Evolutionary conservation across 1,140 invertebrate species (phyloP).

Genomic region (Bemisia tabaci): DNA sequence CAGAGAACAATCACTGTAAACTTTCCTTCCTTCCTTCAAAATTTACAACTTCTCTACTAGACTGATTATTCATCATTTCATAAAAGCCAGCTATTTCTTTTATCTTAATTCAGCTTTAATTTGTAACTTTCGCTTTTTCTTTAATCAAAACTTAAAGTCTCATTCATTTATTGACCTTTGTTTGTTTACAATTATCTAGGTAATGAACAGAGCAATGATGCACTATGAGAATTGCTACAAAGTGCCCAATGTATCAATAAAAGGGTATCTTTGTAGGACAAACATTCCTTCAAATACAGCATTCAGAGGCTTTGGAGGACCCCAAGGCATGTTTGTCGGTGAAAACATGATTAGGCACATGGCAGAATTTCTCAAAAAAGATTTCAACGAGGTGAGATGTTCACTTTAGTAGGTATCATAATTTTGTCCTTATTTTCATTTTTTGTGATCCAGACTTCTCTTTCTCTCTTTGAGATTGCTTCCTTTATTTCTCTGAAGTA

Average conservation of each 20-base stretch:
- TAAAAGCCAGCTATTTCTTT: no score
- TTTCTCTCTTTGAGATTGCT: conserved; percentile 2
- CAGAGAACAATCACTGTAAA: no score
- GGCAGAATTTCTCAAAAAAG: conserved; percentile 50
- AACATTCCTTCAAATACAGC: conserved; percentile 83
- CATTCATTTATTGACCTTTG: no score
- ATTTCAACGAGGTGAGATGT: conserved; percentile 34
- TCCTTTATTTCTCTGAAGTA: no score
- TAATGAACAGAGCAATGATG: conserved; percentile 61
- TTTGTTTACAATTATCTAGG: no score
- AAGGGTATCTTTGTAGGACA: conserved; percentile 61
- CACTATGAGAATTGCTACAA: conserved; percentile 67
- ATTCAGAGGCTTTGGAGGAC: conserved; percentile 78
- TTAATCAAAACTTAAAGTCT: no score
- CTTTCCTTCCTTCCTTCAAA: no score
- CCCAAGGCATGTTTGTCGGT: conserved; percentile 73
- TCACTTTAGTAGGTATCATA: background rate
- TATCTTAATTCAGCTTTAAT: no score
- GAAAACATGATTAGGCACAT: conserved; percentile 66
- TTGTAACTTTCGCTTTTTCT: no score
- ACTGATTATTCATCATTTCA: no score
- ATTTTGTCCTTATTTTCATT: conserved; percentile 5
- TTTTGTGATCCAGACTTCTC: background rate
- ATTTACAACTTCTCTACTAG: no score
- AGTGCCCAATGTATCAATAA: conserved; percentile 50